phyloP scores from a whole-genome alignment of 2,797 vertebrate species.

The Hippopotamyrus pictus region DNA sequence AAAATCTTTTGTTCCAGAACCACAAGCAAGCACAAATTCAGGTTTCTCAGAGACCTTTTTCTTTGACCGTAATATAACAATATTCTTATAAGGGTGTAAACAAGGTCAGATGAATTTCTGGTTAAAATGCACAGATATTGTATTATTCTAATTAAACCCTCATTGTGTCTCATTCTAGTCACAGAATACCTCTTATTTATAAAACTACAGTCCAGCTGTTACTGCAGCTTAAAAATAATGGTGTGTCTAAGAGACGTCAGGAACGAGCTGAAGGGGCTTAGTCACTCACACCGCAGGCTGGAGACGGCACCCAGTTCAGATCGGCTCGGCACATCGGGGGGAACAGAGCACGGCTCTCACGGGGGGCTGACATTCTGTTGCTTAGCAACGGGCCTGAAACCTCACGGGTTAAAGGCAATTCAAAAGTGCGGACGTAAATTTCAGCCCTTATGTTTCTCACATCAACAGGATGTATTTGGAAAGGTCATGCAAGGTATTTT shows the following conservation, averaged over 20 bases:
- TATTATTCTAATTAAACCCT: neutral
- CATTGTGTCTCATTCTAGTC: neutral
- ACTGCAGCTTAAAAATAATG: neutral
- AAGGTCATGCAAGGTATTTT: neutral
- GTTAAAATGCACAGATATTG: neutral
- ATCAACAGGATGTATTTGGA: neutral
- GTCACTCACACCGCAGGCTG: neutral
- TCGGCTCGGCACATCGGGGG: neutral
- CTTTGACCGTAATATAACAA: neutral
- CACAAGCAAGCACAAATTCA: neutral
- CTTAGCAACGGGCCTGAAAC: slow-evolving; percentile 62
- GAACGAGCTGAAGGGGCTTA: neutral
- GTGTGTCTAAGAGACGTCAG: neutral
- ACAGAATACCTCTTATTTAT: neutral
- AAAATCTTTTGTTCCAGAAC: neutral
- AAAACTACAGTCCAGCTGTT: neutral
- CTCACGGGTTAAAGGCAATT: slow-evolving; percentile 38
- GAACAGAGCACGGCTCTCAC: neutral
- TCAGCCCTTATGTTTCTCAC: neutral
- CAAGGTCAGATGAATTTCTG: neutral
- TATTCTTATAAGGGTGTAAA: neutral
- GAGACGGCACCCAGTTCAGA: neutral
- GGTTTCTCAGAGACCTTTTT: neutral
- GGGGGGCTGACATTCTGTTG: slow-evolving; percentile 59
- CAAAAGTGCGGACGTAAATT: slow-evolving; percentile 13